Conservation (phyloP, 2,797 vertebrate species). For the Okamejei kenojei region DNA sequence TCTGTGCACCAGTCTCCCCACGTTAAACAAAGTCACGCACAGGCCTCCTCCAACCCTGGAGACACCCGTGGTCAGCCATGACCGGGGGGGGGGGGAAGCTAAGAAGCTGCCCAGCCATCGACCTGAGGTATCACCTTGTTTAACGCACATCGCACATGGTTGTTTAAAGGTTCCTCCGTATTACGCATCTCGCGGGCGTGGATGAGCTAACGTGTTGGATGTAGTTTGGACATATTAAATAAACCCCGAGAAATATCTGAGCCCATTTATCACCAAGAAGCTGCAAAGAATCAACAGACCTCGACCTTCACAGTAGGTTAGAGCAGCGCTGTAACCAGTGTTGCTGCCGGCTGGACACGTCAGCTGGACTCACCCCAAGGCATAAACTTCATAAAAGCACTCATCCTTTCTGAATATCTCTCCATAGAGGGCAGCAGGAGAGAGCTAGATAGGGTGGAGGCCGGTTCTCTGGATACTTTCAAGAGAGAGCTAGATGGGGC, state of each 20-base stretch:
- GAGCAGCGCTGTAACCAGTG: not conserved
- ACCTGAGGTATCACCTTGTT: not conserved
- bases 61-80: no score
- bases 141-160: not conserved
- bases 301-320: not conserved
- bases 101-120: not conserved
- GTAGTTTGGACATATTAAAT: not conserved
- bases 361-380: not conserved
- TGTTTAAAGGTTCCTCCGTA: not conserved
- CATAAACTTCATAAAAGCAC: not conserved
- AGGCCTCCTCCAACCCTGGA: no score
- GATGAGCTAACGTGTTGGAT: not conserved
- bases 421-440: no score
- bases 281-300: not conserved
- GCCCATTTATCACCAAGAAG: not conserved
- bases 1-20: no score
- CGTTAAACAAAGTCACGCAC: no score
- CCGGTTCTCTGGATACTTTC: no score
- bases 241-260: not conserved
- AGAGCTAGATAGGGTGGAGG: no score
- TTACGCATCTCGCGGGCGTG: not conserved
- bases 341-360: not conserved
- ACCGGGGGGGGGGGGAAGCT: no score
- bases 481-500: no score
- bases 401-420: not conserved